phyloP scores from a whole-genome alignment of 2,888 invertebrate genomes.

The Pollenia griseotomentosa region DNA sequence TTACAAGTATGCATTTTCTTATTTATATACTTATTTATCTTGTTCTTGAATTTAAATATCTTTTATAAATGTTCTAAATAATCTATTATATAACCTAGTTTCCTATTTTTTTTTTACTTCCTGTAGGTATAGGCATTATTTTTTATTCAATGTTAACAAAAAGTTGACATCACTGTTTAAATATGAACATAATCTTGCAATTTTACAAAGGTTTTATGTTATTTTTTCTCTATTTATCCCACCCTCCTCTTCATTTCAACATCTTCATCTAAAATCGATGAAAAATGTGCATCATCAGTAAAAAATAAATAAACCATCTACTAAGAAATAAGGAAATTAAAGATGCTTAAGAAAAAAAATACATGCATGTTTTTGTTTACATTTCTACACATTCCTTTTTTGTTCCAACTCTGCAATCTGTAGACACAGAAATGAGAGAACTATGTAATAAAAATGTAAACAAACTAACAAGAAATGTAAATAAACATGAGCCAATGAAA shows the following conservation, averaged over 20 bases:
- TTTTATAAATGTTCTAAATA: no score
- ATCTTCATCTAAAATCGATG: constrained; percentile 8
- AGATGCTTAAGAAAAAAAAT: background rate
- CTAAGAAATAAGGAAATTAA: background rate
- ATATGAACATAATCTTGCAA: background rate
- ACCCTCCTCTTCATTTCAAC: no score
- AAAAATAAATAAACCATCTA: background rate
- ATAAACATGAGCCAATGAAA: constrained; percentile 25
- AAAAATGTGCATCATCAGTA: constrained; percentile 4
- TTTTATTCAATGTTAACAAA: no score
- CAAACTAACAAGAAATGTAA: constrained; percentile 22
- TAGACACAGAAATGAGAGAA: background rate
- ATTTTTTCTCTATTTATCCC: background rate
- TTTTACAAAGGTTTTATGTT: background rate
- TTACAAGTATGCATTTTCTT: no score
- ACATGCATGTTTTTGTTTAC: background rate
- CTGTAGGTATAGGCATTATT: no score
- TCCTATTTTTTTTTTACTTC: no score
- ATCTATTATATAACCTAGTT: no score
- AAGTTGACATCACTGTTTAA: no score
- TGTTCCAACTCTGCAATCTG: constrained; percentile 21
- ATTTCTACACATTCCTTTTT: background rate
- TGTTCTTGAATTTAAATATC: no score
- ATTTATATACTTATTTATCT: no score
- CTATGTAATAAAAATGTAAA: constrained; percentile 16